A percentile compares a stretch with the other conserved stretches of the same genome.
These are phyloP conservation scores for Hypomesus transpacificus DNA, from an alignment of 2,113 vertebrate species.

Conservation along the genomic window DNA sequence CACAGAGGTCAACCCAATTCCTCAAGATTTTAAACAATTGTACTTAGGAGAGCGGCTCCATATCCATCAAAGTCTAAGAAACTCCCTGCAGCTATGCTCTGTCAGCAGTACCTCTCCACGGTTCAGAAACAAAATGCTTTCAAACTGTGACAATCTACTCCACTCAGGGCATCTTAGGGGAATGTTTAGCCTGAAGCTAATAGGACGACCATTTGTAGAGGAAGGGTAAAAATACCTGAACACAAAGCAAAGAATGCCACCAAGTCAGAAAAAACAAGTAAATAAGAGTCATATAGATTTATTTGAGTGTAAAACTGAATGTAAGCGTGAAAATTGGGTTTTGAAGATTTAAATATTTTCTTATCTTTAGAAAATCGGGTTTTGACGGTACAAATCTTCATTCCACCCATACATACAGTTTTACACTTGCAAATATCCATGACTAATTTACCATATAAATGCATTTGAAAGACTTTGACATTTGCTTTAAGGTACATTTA, in stretches of 20 bases:
- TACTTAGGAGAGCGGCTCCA: constrained; percentile 10
- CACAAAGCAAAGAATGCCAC: neutral
- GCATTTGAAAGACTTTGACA: no score
- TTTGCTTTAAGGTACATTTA: no score
- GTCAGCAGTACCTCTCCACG: constrained; percentile 12
- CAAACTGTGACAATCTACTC: neutral
- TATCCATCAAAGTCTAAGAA: constrained; percentile 2
- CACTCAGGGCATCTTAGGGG: neutral
- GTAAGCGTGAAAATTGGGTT: no score
- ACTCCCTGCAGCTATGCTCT: constrained; percentile 4
- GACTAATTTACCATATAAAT: no score
- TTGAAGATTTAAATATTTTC: no score
- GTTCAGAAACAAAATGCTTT: neutral
- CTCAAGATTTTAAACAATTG: constrained; percentile 27
- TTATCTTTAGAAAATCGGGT: no score
- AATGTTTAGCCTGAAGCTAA: constrained; percentile 5
- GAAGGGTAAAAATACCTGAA: neutral
- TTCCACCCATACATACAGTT: no score
- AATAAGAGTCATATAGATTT: neutral
- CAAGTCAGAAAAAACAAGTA: neutral
- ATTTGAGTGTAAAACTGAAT: neutral
- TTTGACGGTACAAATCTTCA: no score
- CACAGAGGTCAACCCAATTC: constrained; percentile 25
- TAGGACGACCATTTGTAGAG: neutral
- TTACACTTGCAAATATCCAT: no score